Evolutionary conservation across 2,888 invertebrate genomes (phyloP), one percentile per base, ranked within the genome.

Genomic region (Coelopa pilipes): DNA sequence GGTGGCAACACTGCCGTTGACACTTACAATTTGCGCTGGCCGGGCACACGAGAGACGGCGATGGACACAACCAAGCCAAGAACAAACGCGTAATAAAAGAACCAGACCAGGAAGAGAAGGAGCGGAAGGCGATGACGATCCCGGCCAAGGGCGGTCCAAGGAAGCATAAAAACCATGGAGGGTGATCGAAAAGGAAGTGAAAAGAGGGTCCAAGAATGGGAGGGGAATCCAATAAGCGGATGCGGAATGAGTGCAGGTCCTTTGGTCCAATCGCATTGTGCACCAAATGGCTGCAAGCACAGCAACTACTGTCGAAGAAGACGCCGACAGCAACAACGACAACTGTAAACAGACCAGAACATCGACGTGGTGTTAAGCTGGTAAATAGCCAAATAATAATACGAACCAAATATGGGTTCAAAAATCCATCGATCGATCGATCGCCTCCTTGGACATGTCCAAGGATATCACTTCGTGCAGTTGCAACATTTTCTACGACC

Each of bases 351-450:
- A 13, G 65, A 34, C 17, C 2, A 55, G 15, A 45, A 68, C 24
- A 55, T n/a, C 3, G 12, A 12, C 10, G 19, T 10, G 13, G 24
- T n/a, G 24, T 15, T 9, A 62, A 70, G 70, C 62, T 49, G 50
- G 15, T 62, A 70, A 70, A 63, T 62, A 60, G 62, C 62, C 62
- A 70, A 70, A 70, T 70, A 70, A 60, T 34, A 34, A 34, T 60
- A n/a, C 45, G 50, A n/a, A 34, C n/a, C 62, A 50, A 49, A 62
- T 60, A 45, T 70, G 24, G 62, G 34, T 34, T 34, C 34, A 34
- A 34, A 34, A 34, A 34, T 34, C 34, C 34, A 4, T 34, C 34
- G 34, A 34, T 34, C 34, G 34, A 34, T 34, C 34, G 34, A 7
- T 34, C 34, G 34, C 34, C 34, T 34, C 7, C 34, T 34, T 34